phyloP scores from a whole-genome alignment of 2,888 invertebrate genomes.

The Caradrina clavipalpis region DNA sequence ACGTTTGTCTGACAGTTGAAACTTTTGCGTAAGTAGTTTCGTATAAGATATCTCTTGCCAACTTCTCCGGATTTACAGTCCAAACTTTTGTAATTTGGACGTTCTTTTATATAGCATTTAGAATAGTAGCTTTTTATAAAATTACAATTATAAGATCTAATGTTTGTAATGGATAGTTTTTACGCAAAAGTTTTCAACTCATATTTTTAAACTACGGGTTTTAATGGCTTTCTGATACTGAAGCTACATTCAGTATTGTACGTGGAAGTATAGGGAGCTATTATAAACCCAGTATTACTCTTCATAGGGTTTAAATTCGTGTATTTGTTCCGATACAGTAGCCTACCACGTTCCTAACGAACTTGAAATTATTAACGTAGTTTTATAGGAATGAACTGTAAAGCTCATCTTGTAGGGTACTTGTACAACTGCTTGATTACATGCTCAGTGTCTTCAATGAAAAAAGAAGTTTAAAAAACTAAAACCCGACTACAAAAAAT shows the following conservation, averaged over 20 bases:
- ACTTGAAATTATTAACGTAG: slow-evolving; percentile 72
- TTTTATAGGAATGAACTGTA: slow-evolving; percentile 65
- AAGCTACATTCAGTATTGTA: slow-evolving; percentile 19
- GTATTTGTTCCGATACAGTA: slow-evolving; percentile 68
- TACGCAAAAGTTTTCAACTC: slow-evolving; percentile 68
- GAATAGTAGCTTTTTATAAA: slow-evolving; percentile 53
- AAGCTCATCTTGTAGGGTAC: slow-evolving; percentile 25
- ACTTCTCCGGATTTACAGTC: slow-evolving; percentile 44
- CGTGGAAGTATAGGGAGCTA: slow-evolving; percentile 51
- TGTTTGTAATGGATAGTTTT: slow-evolving; percentile 37
- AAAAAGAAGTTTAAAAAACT: no score
- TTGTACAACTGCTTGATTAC: slow-evolving; percentile 18
- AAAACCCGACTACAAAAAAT: no score
- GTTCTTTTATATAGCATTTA: slow-evolving; percentile 42
- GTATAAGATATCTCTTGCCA: slow-evolving; percentile 48
- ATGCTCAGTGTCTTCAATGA: neutral
- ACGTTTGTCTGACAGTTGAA: slow-evolving; percentile 61
- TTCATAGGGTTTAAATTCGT: slow-evolving; percentile 67
- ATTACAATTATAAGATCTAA: slow-evolving; percentile 43
- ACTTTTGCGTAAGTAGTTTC: slow-evolving; percentile 56
- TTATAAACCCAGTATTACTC: slow-evolving; percentile 60
- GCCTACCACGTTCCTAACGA: slow-evolving; percentile 74
- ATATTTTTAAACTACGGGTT: slow-evolving; percentile 61
- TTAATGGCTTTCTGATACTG: slow-evolving; percentile 51
- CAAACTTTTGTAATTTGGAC: slow-evolving; percentile 42